Conservation (phyloP, 2,797 vertebrate species). For the Labeo calbasu region DNA sequence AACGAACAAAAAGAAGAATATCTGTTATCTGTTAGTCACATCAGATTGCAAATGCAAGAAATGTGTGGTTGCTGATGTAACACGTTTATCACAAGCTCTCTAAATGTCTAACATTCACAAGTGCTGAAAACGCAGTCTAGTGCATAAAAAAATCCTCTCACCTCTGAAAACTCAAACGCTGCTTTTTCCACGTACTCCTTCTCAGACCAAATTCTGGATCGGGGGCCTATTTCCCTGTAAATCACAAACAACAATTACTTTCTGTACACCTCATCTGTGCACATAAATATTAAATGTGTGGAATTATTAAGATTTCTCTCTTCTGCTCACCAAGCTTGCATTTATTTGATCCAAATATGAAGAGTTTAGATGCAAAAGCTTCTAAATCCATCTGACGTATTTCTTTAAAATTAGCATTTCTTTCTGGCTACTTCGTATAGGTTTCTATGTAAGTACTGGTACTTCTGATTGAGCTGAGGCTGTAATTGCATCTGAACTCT, state of each 20-base stretch:
- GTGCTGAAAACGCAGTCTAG: neutral
- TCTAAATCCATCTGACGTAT: too few relatives aligned
- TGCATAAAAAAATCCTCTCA: constrained; percentile 57
- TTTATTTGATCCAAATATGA: neutral
- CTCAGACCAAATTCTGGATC: constrained; percentile 94
- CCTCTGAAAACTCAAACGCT: constrained; percentile 93
- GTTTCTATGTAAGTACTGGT: too few relatives aligned
- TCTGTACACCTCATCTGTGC: neutral
- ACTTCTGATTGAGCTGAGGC: too few relatives aligned
- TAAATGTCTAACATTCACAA: neutral
- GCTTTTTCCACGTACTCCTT: constrained; percentile 90
- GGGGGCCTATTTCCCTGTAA: constrained; percentile 88
- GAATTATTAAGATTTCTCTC: neutral
- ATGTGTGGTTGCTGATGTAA: neutral
- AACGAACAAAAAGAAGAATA: constrained; percentile 54
- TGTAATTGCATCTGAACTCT: too few relatives aligned
- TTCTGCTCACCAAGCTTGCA: neutral
- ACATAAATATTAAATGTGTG: neutral
- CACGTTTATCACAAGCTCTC: neutral
- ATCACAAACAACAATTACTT: constrained; percentile 43
- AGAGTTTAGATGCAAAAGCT: too few relatives aligned
- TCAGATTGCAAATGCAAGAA: neutral
- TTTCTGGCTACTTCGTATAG: too few relatives aligned
- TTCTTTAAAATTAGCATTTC: too few relatives aligned
- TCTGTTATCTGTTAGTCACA: neutral